Conservation (phyloP, 1,140 invertebrate genomes). For the Parapsyche elsis region DNA sequence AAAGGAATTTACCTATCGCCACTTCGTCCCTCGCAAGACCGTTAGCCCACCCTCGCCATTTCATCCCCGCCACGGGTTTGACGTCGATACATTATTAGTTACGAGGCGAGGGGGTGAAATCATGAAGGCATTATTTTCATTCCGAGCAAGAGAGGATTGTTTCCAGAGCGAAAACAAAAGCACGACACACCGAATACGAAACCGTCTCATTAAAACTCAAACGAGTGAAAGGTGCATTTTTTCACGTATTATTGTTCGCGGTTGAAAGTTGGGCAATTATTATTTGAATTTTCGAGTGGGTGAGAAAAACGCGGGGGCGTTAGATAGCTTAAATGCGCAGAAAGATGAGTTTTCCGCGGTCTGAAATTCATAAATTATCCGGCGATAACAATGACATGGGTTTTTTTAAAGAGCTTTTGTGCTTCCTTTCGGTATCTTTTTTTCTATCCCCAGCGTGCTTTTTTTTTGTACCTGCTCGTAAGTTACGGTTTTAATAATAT, state of each 20-base stretch:
- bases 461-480: constrained; percentile 32
- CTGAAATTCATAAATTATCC: constrained; percentile 46
- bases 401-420: constrained; percentile 40
- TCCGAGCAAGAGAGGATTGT: background rate
- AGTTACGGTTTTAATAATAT: constrained; percentile 45
- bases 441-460: constrained; percentile 9
- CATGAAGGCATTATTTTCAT: constrained; percentile 48
- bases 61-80: constrained; percentile 23
- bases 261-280: background rate
- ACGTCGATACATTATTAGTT: constrained; percentile 51
- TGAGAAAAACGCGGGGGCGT: background rate
- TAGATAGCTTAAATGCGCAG: constrained; percentile 22
- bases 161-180: background rate
- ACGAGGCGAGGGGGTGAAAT: constrained; percentile 29
- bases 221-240: background rate
- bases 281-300: background rate
- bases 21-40: constrained; percentile 50
- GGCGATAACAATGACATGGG: constrained; percentile 45
- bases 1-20: constrained; percentile 57
- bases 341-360: constrained; percentile 40
- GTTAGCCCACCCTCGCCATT: constrained; percentile 30
- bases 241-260: background rate
- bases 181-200: too few relatives aligned
- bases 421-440: constrained; percentile 39
- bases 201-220: too few relatives aligned